Evolutionary conservation across 2,113 vertebrate genomes (phyloP).

Genomic region (Pedionomus torquatus): DNA sequence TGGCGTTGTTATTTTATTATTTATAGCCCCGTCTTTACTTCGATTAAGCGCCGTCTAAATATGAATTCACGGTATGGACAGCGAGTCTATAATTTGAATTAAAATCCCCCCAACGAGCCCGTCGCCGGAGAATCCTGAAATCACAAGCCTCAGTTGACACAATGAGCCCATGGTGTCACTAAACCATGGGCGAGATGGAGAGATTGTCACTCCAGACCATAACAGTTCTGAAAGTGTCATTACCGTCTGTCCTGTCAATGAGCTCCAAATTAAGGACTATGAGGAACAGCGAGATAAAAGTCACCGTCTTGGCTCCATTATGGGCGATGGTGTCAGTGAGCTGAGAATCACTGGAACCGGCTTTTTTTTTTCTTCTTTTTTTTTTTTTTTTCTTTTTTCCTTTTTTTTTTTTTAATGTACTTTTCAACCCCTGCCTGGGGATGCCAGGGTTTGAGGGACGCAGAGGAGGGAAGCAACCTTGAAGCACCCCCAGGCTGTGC

Average conservation of each 20-base stretch:
- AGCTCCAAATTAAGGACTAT: constrained; percentile 71
- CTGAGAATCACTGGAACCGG: constrained; percentile 58
- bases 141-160: constrained; percentile 73
- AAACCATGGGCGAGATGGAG: constrained; percentile 66
- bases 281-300: constrained; percentile 71
- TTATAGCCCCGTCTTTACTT: constrained; percentile 6
- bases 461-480: constrained; percentile 26
- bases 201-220: constrained; percentile 72
- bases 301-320: constrained; percentile 67
- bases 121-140: constrained; percentile 63
- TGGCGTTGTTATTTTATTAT: constrained; percentile 42
- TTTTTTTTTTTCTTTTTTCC: background rate
- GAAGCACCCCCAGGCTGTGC: constrained; percentile 35
- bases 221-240: constrained; percentile 76
- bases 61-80: constrained; percentile 44
- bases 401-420: background rate
- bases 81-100: constrained; percentile 61
- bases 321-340: constrained; percentile 65
- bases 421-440: constrained; percentile 33
- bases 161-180: constrained; percentile 72
- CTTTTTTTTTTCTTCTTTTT: background rate
- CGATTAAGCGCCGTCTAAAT: constrained; percentile 44
- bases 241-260: constrained; percentile 73
- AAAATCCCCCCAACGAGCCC: constrained; percentile 34
- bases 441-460: constrained; percentile 30